Conservation (phyloP, 2,113 vertebrate species). For the Lutjanus erythropterus region DNA sequence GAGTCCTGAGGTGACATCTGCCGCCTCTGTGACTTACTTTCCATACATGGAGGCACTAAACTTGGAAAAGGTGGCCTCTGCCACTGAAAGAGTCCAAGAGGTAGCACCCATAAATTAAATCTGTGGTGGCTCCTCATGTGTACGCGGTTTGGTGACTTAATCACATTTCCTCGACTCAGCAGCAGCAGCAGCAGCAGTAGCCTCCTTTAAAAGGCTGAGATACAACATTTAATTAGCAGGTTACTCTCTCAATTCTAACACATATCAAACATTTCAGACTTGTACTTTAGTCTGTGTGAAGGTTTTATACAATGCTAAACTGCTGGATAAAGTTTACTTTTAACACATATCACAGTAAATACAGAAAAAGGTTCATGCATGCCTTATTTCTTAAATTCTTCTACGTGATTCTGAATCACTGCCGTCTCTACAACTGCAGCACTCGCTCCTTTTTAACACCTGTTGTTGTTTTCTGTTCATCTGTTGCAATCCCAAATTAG, state of each 20-base stretch:
- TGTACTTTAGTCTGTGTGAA: not conserved
- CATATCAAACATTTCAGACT: not conserved
- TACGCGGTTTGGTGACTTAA: slow-evolving; percentile 60
- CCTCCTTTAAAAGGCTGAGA: slow-evolving; percentile 11
- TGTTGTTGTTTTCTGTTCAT: slow-evolving; percentile 67
- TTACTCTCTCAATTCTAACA: not conserved
- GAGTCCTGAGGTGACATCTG: slow-evolving; percentile 65
- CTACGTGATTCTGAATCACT: not conserved
- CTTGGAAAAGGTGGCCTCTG: slow-evolving; percentile 76
- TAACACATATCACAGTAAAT: slow-evolving; percentile 1
- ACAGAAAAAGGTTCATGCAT: not conserved
- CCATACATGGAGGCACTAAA: slow-evolving; percentile 84
- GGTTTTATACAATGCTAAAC: not conserved
- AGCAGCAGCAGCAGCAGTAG: slow-evolving; percentile 36
- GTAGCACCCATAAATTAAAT: slow-evolving; percentile 80
- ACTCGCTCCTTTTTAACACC: slow-evolving; percentile 55
- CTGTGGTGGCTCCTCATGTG: slow-evolving; percentile 52
- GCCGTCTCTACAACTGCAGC: slow-evolving; percentile 17
- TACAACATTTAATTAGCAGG: slow-evolving; percentile 38
- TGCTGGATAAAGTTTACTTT: not conserved
- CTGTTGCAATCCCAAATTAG: slow-evolving; percentile 77
- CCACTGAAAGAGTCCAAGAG: slow-evolving; percentile 55
- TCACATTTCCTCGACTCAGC: slow-evolving; percentile 82
- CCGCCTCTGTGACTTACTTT: slow-evolving; percentile 58
- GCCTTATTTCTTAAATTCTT: not conserved